Base-by-base conservation (phyloP, 2,113 vertebrate genomes). In the Apodemus sylvaticus region DNA sequence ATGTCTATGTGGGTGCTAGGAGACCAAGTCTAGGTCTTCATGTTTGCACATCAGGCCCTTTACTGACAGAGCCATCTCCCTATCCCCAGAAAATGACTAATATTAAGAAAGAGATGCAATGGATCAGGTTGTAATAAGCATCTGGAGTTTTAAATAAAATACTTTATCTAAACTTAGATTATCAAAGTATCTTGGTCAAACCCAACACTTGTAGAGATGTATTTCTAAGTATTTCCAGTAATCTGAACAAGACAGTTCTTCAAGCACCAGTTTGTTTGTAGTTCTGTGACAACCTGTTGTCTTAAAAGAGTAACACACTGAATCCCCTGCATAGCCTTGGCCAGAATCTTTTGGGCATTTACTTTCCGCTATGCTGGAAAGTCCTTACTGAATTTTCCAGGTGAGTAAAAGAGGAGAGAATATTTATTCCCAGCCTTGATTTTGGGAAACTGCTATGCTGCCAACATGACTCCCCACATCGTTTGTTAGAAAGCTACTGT, bases 121-220 rank as follows among this genome's bases (percentile, higher is more conserved):
- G 48, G 96, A 96, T 95, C 97, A 97, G 97, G 91, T 97, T 98
- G 79, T 94, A 86, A 94, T 82, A 96, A 90, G 96, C 97, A 96
- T 94, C 78, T 91, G 90, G 94, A 97, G 97, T 86, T 68, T 89
- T 96, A 96, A 94, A 83, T 86, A 94, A 95, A 97, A 97, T 93
- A 96, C 97, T 96, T 94, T 66, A 51, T 86, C 7, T 68, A 86
- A 77, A 92, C 68, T 91, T 86, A 97, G 24, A 58, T 93, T 91
- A 94, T 92, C 55, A 95, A 91, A 97, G 95, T 39, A 6, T 96
- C 82, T 29, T 36, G 76, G 64, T 93, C 85, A 93, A 96, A 90
- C 31, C 74, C 4, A 92, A 82, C 55, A 92, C 74, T 86, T 86
- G 7, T 87, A 51, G 89, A 91, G 76, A 82, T 11, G 78, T 77